These are phyloP conservation scores for Enteromius argenteus DNA, from an alignment of 2,797 vertebrate species.

Conservation along the genomic window DNA sequence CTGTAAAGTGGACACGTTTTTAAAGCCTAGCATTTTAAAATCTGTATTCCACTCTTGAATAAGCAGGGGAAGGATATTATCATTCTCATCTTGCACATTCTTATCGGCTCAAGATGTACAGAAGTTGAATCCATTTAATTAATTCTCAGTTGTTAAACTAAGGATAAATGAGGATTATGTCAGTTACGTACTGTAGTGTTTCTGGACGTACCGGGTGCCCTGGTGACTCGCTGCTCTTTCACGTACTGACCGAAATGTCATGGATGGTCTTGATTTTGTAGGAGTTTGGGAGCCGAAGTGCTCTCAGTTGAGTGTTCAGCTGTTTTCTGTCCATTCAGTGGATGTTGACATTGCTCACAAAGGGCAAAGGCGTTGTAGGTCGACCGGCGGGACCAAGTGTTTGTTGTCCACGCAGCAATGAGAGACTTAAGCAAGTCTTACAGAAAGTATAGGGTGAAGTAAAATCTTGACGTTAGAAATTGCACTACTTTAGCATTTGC, in stretches of 20 bases:
- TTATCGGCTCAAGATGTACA: neutral
- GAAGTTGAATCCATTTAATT: slow-evolving; percentile 43
- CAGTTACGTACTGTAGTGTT: slow-evolving; percentile 11
- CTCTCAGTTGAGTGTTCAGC: slow-evolving; percentile 2
- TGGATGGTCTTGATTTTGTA: slow-evolving; percentile 16
- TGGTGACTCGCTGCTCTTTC: slow-evolving; percentile 17
- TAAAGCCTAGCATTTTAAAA: neutral
- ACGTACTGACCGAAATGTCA: slow-evolving; percentile 12
- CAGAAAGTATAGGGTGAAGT: neutral
- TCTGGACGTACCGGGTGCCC: neutral
- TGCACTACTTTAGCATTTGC: neutral
- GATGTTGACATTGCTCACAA: slow-evolving; percentile 15
- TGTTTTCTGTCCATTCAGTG: neutral
- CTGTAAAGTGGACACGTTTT: neutral
- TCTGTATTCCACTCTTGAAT: neutral
- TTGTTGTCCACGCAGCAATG: slow-evolving; percentile 14
- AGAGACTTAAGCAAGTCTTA: neutral
- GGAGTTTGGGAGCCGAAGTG: neutral
- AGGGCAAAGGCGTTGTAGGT: slow-evolving; percentile 11
- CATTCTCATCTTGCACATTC: slow-evolving; percentile 6
- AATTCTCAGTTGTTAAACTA: slow-evolving; percentile 34
- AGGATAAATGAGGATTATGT: slow-evolving; percentile 18
- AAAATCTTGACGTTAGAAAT: neutral
- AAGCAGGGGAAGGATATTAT: neutral
- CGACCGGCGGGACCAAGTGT: neutral